A percentile compares a stretch with the other conserved stretches of the same genome.
Evolutionary conservation across 2,797 vertebrate species (phyloP).

Genomic region (Catamblyrhynchus diadema): DNA sequence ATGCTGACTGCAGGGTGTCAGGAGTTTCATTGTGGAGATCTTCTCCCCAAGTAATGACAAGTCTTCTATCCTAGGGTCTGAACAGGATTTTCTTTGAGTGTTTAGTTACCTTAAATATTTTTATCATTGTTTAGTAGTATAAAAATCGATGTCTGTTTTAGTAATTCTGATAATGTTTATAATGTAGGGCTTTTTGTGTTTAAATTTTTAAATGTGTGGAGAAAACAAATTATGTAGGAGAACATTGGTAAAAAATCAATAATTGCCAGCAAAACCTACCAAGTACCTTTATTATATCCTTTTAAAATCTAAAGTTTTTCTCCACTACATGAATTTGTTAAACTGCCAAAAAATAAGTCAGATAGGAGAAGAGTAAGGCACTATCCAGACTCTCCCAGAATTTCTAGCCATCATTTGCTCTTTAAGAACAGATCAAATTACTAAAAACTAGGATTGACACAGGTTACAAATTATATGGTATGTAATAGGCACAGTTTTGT

Average conservation of each 20-base stretch:
- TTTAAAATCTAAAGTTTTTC: not conserved
- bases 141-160: not conserved
- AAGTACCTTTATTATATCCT: not conserved
- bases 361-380: not conserved
- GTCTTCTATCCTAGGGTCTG: not conserved
- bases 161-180: not conserved
- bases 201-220: not conserved
- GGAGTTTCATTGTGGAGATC: not conserved
- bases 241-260: not conserved
- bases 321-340: not conserved
- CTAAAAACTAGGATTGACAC: not conserved
- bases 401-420: not conserved
- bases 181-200: not conserved
- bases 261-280: not conserved
- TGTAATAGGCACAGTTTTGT: not conserved
- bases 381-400: not conserved
- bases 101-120: not conserved
- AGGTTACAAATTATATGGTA: not conserved
- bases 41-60: not conserved
- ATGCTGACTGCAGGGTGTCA: not conserved
- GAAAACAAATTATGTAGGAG: not conserved
- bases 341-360: not conserved
- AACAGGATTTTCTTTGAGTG: not conserved
- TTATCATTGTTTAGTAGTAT: not conserved
- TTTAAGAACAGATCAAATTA: not conserved